Percentiles rank a stretch among this genome's conserved stretches.
Evolutionary conservation across 2,888 invertebrate genomes (phyloP).

Genomic region (Cyclophora albipunctata): DNA sequence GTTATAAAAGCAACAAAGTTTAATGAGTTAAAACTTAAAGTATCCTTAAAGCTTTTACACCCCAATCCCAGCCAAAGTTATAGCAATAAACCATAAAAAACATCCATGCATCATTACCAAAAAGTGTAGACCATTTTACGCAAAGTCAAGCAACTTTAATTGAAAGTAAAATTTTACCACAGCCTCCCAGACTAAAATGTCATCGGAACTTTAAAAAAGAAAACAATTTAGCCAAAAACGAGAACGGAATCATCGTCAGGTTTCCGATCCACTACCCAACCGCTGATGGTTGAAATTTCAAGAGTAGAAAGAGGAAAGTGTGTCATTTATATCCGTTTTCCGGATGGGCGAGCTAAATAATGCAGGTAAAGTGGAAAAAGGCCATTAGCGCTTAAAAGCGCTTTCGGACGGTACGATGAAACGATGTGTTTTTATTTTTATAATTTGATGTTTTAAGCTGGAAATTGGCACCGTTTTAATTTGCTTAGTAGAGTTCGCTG

Average conservation of each 20-base stretch:
- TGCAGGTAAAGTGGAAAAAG: slow-evolving; percentile 34
- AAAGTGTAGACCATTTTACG: too few species aligned
- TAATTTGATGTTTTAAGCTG: slow-evolving; percentile 13
- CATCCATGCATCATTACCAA: too few species aligned
- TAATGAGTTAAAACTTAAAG: too few species aligned
- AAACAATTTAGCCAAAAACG: slow-evolving; percentile 11
- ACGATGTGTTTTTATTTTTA: slow-evolving; percentile 14
- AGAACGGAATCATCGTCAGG: slow-evolving; percentile 16
- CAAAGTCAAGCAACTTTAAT: too few species aligned
- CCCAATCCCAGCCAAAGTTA: too few species aligned
- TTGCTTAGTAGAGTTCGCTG: too few species aligned
- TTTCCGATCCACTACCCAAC: slow-evolving; percentile 19
- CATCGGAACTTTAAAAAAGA: slow-evolving; percentile 11
- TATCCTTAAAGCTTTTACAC: too few species aligned
- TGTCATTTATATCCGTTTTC: slow-evolving; percentile 46
- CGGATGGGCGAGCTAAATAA: slow-evolving; percentile 44
- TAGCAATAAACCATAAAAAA: too few species aligned
- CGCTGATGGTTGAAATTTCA: slow-evolving; percentile 17
- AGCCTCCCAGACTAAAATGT: slow-evolving; percentile 4
- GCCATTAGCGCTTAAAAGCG: slow-evolving; percentile 44
- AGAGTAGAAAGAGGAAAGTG: slow-evolving; percentile 21
- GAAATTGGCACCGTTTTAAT: slow-evolving; percentile 2
- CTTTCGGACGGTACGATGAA: slow-evolving; percentile 20
- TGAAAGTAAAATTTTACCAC: neutral
- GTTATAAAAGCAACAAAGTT: too few species aligned